A percentile compares a stretch with the other conserved stretches of the same genome.
Evolutionary conservation across 1,140 invertebrate genomes (phyloP).

Genomic region (Coptotermes formosanus): DNA sequence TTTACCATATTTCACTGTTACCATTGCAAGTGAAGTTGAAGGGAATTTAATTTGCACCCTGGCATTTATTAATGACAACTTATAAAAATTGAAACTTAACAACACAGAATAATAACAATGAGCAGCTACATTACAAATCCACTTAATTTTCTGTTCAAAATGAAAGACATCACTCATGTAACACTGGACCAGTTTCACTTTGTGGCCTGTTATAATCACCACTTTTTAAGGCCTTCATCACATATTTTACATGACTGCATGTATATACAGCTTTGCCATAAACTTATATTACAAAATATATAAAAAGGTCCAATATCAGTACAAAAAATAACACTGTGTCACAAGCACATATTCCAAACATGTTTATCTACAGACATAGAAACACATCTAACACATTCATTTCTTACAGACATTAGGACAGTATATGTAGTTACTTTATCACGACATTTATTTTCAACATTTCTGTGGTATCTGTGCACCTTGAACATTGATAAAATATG

Average conservation of each 20-base stretch:
- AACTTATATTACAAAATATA: slow-evolving; percentile 31
- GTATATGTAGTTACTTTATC: neutral
- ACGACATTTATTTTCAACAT: neutral
- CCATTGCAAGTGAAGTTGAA: neutral
- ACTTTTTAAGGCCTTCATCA: slow-evolving; percentile 23
- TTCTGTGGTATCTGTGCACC: neutral
- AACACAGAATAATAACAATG: neutral
- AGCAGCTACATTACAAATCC: slow-evolving; percentile 12
- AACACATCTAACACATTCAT: neutral
- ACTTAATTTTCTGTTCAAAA: slow-evolving; percentile 1
- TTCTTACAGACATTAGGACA: neutral
- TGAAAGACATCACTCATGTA: neutral
- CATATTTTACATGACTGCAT: neutral
- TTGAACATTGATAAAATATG: neutral
- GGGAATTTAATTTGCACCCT: neutral
- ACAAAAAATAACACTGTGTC: slow-evolving; percentile 29
- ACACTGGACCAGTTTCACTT: slow-evolving; percentile 15
- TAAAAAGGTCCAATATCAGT: slow-evolving; percentile 29
- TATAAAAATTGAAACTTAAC: slow-evolving; percentile 25
- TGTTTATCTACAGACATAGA: neutral
- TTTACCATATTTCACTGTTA: neutral
- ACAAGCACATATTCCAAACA: neutral
- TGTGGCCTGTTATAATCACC: slow-evolving; percentile 17
- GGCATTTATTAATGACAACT: slow-evolving; percentile 13
- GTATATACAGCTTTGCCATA: slow-evolving; percentile 23